These are phyloP conservation scores for Polypedilum vanderplanki DNA, from an alignment of 1,140 invertebrate species.

Conservation along the genomic window DNA sequence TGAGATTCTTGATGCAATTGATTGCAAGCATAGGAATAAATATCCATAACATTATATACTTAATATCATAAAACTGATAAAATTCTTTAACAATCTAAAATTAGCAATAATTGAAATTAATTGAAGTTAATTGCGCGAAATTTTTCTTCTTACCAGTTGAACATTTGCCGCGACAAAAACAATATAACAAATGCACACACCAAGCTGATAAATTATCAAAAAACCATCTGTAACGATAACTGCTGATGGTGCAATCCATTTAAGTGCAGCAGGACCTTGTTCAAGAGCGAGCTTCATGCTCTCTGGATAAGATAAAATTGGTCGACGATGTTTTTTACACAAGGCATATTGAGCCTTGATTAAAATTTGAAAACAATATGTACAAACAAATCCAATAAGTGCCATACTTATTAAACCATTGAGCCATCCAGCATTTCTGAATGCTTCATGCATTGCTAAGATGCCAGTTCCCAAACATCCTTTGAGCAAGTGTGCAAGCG, in stretches of 20 bases:
- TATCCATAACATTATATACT: slow-evolving; percentile 54
- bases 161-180: slow-evolving; percentile 74
- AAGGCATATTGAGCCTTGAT: slow-evolving; percentile 49
- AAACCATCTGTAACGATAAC: slow-evolving; percentile 57
- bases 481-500: slow-evolving; percentile 61
- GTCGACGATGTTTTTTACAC: slow-evolving; percentile 49
- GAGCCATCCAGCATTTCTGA: slow-evolving; percentile 61
- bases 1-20: slow-evolving; percentile 68
- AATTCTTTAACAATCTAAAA: slow-evolving; percentile 43
- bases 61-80: slow-evolving; percentile 37
- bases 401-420: slow-evolving; percentile 53
- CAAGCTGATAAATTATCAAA: slow-evolving; percentile 77
- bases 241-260: slow-evolving; percentile 49
- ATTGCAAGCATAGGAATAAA: slow-evolving; percentile 61
- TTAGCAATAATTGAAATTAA: slow-evolving; percentile 32
- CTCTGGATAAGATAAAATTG: slow-evolving; percentile 56
- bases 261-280: slow-evolving; percentile 50
- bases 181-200: slow-evolving; percentile 84
- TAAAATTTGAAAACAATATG: slow-evolving; percentile 61
- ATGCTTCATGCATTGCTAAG: slow-evolving; percentile 71
- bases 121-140: slow-evolving; percentile 42
- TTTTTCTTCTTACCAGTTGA: slow-evolving; percentile 51
- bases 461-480: slow-evolving; percentile 72
- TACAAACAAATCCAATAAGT: slow-evolving; percentile 53
- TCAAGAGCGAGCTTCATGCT: slow-evolving; percentile 56